These are phyloP conservation scores for Macaca mulatta DNA, from an alignment of 2,113 vertebrate genomes.

Conservation along the genomic window DNA sequence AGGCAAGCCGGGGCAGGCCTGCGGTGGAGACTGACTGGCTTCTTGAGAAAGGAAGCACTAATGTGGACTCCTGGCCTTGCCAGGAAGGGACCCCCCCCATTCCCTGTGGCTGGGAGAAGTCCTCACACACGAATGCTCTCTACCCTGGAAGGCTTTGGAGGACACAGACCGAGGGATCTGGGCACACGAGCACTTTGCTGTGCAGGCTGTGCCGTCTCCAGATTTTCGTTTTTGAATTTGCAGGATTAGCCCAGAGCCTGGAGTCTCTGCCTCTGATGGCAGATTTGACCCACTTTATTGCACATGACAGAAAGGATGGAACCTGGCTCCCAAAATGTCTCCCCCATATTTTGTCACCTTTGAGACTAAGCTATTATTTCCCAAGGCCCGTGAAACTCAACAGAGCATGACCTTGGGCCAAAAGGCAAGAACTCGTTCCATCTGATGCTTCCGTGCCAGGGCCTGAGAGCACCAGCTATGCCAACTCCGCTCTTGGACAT, in stretches of 20 bases:
- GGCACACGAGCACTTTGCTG: rapidly evolving
- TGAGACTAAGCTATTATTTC: not conserved
- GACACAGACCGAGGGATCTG: rapidly evolving
- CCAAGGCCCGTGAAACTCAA: not conserved
- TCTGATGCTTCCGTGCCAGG: not conserved
- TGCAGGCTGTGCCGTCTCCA: rapidly evolving
- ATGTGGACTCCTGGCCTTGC: not conserved
- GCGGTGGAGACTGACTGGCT: constrained; percentile 16
- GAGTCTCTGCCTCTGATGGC: not conserved
- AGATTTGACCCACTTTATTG: rapidly evolving
- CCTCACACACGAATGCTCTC: rapidly evolving
- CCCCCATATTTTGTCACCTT: rapidly evolving
- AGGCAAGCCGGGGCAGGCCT: constrained; percentile 51
- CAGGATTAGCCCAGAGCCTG: rapidly evolving
- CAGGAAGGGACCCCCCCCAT: not conserved
- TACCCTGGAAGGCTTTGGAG: not conserved
- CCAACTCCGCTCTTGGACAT: not conserved
- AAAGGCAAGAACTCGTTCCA: not conserved
- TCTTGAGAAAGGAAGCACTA: constrained; percentile 30
- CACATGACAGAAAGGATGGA: rapidly evolving
- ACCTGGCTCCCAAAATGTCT: not conserved
- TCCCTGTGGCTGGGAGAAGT: not conserved
- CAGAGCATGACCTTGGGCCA: not conserved
- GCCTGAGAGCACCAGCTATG: not conserved
- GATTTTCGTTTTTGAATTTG: not conserved